Base-by-base conservation (phyloP, 2,888 invertebrate species). In the Scelioninae gen. 2 region DNA sequence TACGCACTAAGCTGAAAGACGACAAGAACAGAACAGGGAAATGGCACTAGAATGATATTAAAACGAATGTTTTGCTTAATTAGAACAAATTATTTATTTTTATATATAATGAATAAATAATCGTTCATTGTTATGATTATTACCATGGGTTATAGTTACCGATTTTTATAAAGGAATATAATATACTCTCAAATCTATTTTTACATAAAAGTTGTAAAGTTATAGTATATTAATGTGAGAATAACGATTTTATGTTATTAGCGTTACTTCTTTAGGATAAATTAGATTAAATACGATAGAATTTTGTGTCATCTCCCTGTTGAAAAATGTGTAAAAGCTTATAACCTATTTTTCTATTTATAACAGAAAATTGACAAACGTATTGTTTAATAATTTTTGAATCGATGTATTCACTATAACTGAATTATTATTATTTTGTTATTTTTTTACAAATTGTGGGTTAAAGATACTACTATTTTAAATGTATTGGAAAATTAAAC, bases 241-340 rank as follows among this genome's bases (percentile, higher is more conserved):
- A 50, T 0, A 5, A 33, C 10, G 33, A 18, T 50, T n/a, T 35
- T 48, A 25, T 22, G 25, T 53, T 9, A 25, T 53, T 39, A 33
- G 31, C 2, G 15, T 33, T 19, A 55, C 41, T 41, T 39, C 41
- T 55, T 15, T 57, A 57, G 19, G n/a, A 31, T 43, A 43, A 57
- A 19, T 11, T 1, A 5, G 25, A 45, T 33, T 18, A 45, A 58
- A 11, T 45, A 33, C 13, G 33, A 19, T 11, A 45, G 11, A 45
- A 58, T 22, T 43, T 45, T 48, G 46, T 60, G 60, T 60, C 60
- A 60, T 60, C 45, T 58, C 53, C 53, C 53, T 53, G 53, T n/a
- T 1, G 5, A 25, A 18, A 45, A 45, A 57, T 39, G 2, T n/a
- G 15, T 18, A 45, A 53, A 18, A 11, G 25, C 33, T 57, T 25